Evolutionary conservation across 2,888 invertebrate genomes (phyloP).

Genomic region (Sarcophaga carnaria): DNA sequence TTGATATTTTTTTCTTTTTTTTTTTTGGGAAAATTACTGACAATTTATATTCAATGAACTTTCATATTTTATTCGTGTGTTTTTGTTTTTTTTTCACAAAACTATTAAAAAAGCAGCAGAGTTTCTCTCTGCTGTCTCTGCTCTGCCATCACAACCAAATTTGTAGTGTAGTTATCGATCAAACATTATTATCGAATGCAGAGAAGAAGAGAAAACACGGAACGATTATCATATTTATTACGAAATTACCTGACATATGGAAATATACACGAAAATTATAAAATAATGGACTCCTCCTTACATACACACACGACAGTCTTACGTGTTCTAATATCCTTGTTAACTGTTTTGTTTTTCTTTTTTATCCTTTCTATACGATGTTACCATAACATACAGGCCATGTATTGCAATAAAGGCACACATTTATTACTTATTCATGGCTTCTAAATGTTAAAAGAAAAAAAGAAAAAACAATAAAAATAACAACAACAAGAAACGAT

Average conservation of each 20-base stretch:
- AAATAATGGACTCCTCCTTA: background rate
- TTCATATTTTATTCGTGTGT: background rate
- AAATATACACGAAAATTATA: slow-evolving; percentile 35
- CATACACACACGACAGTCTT: background rate
- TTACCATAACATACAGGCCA: background rate
- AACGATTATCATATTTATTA: slow-evolving; percentile 67
- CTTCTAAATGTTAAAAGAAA: background rate
- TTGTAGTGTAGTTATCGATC: background rate
- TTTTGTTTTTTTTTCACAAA: too few relatives aligned
- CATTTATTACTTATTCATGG: background rate
- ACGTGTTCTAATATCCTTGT: background rate
- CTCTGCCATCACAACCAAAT: too few relatives aligned
- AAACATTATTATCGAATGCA: background rate
- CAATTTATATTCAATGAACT: background rate
- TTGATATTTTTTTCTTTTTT: background rate
- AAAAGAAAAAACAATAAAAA: background rate
- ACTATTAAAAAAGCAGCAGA: too few relatives aligned
- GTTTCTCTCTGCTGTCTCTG: too few relatives aligned
- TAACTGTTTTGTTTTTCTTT: background rate
- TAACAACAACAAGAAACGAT: background rate
- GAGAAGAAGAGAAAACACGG: background rate
- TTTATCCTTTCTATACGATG: background rate
- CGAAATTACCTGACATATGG: slow-evolving; percentile 64
- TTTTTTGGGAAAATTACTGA: background rate
- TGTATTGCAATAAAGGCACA: too few relatives aligned